phyloP scores from a whole-genome alignment of 2,113 vertebrate genomes.

The Australoheros scitulus region DNA sequence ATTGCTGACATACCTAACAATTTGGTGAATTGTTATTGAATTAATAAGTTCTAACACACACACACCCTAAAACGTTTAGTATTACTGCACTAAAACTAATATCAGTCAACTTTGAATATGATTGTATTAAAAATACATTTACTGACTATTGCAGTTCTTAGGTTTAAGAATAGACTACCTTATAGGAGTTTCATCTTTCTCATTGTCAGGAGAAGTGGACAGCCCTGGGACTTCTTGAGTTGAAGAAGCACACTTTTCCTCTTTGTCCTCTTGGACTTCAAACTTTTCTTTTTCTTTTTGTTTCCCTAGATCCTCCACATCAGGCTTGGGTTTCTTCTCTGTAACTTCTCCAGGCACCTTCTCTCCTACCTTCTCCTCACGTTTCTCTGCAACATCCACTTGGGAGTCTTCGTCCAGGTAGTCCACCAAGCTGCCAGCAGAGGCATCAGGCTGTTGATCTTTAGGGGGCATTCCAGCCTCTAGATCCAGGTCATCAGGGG shows the following conservation, averaged over 20 bases:
- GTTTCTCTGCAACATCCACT: slow-evolving; percentile 9
- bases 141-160: not conserved
- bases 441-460: slow-evolving; percentile 17
- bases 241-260: slow-evolving; percentile 9
- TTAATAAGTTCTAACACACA: not conserved
- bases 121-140: not conserved
- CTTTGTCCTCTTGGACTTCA: slow-evolving; percentile 6
- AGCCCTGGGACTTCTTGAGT: slow-evolving; percentile 10
- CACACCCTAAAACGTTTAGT: not conserved
- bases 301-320: slow-evolving; percentile 10
- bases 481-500: slow-evolving; percentile 20
- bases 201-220: not conserved
- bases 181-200: slow-evolving; percentile 24
- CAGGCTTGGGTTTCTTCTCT: slow-evolving; percentile 23
- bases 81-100: not conserved
- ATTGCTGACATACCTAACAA: not conserved
- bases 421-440: slow-evolving; percentile 40
- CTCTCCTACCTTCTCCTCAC: not conserved
- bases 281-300: slow-evolving; percentile 32
- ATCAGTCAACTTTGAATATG: not conserved
- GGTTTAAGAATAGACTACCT: slow-evolving; percentile 49
- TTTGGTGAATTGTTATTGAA: not conserved
- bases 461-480: slow-evolving; percentile 38
- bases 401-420: slow-evolving; percentile 56
- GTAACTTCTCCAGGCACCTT: slow-evolving; percentile 7